Base-by-base conservation (phyloP, 2,797 vertebrate species). In the Hephaestus fuliginosus region DNA sequence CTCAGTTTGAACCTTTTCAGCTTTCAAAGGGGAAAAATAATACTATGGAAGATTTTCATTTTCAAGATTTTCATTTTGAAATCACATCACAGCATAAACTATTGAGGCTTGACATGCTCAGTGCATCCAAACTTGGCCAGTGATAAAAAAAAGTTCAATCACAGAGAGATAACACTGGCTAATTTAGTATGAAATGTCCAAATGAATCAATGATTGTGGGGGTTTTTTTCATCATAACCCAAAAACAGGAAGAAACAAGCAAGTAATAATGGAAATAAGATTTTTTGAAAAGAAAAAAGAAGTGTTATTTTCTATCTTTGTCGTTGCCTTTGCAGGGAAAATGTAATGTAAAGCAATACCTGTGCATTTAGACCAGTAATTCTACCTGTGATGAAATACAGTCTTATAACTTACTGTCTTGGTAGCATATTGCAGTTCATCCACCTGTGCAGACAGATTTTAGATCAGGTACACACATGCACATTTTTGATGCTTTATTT, bases 401-500 rank as follows among this genome's bases (percentile, higher is more conserved):
- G 6, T 12, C 28, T 25, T 8, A 22, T 18, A 65, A 39, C 67
- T 57, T 60, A n/a, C 33, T n/a, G 66, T 52, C 36, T 68, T 0
- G 20, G 48, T 68, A 33, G 58, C 36, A 20, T n/a, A 10, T 33
- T 57, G 8, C 36, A 6, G 43, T 58, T 30, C 57, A 67, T 75
- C 55, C 51, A 62, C 44, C 36, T 74, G 53, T 68, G 33, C 66
- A 79, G 58, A 52, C n/a, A 60, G 67, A 72, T 49, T 64, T 69
- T 39, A 69, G 20, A 86, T 78, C 78, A 77, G 5, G 39, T 43
- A 60, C 41, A 76, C 63, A 44, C 52, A 30, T 1, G 64, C 60
- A 74, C n/a, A 57, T 56, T 83, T 83, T 2, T 81, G 30, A 86
- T 86, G 64, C 73, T 74, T 85, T 86, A 71, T 86, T 79, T 89